Percentiles rank a stretch among this genome's conserved stretches.
Evolutionary conservation across 2,797 vertebrate species (phyloP).

Genomic region (Aeoliscus strigatus): DNA sequence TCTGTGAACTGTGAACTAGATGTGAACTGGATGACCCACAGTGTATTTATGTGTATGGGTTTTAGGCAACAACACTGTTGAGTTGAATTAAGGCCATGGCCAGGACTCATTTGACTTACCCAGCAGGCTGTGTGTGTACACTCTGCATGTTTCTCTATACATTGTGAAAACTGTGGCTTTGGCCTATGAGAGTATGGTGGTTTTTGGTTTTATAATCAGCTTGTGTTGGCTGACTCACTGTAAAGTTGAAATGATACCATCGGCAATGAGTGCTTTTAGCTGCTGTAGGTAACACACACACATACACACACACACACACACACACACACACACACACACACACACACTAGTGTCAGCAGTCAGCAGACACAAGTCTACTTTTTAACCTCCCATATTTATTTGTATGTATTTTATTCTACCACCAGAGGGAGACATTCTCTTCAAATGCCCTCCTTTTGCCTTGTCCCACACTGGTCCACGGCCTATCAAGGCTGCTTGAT

Average conservation of each 20-base stretch:
- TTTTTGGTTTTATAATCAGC: conserved; percentile 61
- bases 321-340: neutral
- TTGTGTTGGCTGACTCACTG: conserved; percentile 53
- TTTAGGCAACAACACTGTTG: conserved; percentile 32
- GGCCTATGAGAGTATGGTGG: conserved; percentile 20
- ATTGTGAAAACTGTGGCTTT: conserved; percentile 6
- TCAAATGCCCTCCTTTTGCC: too few species aligned
- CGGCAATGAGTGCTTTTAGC: conserved; percentile 52
- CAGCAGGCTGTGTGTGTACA: conserved; percentile 13
- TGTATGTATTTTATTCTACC: conserved; percentile 12
- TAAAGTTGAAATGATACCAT: conserved; percentile 53
- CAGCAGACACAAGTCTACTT: too few species aligned
- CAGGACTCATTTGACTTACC: conserved; percentile 35
- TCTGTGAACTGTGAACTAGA: too few species aligned
- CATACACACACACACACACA: conserved; percentile 2
- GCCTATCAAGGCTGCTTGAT: conserved; percentile 4
- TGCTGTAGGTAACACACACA: conserved; percentile 19
- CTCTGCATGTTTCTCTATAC: conserved; percentile 5
- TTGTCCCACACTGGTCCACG: neutral
- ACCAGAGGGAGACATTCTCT: conserved; percentile 52
- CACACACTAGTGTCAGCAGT: neutral
- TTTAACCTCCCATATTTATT: too few species aligned
- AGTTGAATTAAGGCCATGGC: conserved; percentile 43
- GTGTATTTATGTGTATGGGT: conserved; percentile 26
- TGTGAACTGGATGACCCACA: conserved; percentile 25